Conservation (phyloP, 2,797 vertebrate genomes). For the Melopsittacus undulatus region DNA sequence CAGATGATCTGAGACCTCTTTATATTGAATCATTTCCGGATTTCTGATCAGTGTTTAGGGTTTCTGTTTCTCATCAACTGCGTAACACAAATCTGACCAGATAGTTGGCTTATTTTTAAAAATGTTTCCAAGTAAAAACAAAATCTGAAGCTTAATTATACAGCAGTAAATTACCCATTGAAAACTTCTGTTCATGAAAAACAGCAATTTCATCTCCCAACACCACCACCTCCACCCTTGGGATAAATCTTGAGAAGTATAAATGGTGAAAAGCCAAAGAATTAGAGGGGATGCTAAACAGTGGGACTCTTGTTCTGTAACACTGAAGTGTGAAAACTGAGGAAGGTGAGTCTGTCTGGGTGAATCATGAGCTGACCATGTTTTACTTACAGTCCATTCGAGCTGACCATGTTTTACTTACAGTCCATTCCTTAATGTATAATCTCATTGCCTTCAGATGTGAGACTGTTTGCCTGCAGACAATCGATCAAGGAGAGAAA, state of each 20-base stretch:
- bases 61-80: conserved; percentile 10
- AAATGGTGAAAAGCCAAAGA: background rate
- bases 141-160: background rate
- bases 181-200: background rate
- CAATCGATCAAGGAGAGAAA: background rate
- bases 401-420: background rate
- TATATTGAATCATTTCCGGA: background rate
- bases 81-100: background rate
- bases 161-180: background rate
- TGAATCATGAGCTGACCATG: background rate
- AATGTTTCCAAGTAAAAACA: conserved; percentile 14
- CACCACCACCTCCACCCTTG: conserved; percentile 11
- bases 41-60: background rate
- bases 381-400: too few species aligned
- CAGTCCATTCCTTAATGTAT: background rate
- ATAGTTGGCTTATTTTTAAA: background rate
- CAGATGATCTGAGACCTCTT: background rate
- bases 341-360: conserved; percentile 12
- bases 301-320: conserved; percentile 15
- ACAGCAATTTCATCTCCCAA: background rate
- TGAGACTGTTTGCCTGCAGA: background rate
- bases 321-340: background rate
- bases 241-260: background rate
- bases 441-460: background rate
- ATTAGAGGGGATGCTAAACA: background rate